phyloP scores from a whole-genome alignment of 2,797 vertebrate species.

The Syncerus caffer region DNA sequence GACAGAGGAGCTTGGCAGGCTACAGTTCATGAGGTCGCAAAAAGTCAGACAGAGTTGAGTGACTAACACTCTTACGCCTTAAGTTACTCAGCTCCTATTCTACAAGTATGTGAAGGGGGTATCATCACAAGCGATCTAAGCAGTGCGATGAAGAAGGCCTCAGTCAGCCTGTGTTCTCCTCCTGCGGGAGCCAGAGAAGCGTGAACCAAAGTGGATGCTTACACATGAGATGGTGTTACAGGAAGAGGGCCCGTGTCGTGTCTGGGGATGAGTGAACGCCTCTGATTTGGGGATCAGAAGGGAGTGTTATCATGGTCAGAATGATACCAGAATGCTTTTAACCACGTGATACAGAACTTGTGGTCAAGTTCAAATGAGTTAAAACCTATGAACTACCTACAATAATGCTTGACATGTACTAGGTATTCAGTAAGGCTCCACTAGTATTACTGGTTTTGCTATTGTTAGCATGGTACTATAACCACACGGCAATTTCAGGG shows the following conservation, averaged over 20 bases:
- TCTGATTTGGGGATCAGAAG: neutral
- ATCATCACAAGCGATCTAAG: too few species aligned
- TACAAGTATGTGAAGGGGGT: neutral
- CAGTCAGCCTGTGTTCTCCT: neutral
- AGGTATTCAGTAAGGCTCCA: neutral
- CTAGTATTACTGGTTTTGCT: neutral
- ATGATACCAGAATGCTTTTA: neutral
- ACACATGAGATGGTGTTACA: neutral
- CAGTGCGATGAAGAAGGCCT: neutral
- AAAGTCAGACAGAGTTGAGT: neutral
- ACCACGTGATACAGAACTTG: neutral
- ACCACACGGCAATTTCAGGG: neutral
- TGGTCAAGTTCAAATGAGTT: neutral
- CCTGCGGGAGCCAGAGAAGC: neutral
- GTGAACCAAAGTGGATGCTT: neutral
- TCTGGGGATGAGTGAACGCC: neutral
- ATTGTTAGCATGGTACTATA: neutral
- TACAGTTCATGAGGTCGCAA: neutral
- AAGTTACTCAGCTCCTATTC: neutral
- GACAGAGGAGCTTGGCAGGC: neutral
- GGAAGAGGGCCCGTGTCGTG: neutral
- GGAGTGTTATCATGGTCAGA: neutral
- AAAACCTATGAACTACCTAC: neutral
- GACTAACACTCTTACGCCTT: neutral
- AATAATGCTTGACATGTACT: neutral